Conservation (phyloP, 2,888 invertebrate genomes). For the Synergus laeviventris region DNA sequence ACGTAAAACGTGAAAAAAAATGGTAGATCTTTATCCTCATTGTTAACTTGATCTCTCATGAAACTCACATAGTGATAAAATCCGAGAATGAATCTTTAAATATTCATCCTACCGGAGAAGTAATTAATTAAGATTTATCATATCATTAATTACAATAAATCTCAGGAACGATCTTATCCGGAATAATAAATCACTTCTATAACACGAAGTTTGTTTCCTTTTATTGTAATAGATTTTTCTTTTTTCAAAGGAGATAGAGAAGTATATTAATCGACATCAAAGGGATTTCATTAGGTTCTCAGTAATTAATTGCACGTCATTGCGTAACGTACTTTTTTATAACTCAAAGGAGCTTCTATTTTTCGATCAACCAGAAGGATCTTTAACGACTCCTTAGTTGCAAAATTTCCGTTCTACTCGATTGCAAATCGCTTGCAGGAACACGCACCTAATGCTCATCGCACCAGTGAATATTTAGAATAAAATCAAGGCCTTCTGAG, state of each 20-base stretch:
- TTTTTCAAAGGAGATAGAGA: neutral
- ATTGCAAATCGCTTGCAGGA: constrained; percentile 42
- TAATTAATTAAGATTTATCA: constrained; percentile 6
- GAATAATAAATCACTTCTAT: constrained; percentile 10
- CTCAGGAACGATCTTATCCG: neutral
- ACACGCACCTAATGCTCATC: constrained; percentile 50
- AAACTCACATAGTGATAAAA: neutral
- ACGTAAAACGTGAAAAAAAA: neutral
- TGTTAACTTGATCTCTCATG: neutral
- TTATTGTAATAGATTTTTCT: neutral
- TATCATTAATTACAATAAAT: constrained; percentile 19
- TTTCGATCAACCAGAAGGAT: constrained; percentile 51
- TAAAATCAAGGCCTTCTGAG: constrained; percentile 54
- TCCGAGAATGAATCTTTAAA: neutral
- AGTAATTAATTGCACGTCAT: neutral
- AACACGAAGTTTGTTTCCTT: neutral
- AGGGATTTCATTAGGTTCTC: neutral
- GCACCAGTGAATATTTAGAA: constrained; percentile 58
- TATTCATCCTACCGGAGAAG: neutral
- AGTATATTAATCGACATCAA: constrained; percentile 12
- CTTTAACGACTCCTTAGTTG: constrained; percentile 46
- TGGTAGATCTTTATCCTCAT: neutral
- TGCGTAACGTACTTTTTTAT: neutral
- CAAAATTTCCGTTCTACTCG: constrained; percentile 52
- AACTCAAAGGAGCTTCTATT: constrained; percentile 41